Percentiles rank a stretch among this genome's conserved stretches.
Evolutionary conservation across 2,888 invertebrate genomes (phyloP).

Genomic region (Nowickia ferox): DNA sequence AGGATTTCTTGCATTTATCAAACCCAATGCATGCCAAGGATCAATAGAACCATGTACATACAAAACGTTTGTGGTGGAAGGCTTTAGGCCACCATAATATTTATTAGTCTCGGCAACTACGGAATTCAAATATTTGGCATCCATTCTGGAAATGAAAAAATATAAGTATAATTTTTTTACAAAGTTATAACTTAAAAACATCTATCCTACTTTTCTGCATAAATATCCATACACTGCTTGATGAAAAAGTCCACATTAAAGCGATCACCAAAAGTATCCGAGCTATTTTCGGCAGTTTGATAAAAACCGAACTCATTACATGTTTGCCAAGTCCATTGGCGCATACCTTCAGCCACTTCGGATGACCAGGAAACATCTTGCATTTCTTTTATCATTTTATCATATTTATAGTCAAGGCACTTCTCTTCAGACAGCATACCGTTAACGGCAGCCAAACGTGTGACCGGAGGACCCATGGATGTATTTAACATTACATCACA

Average conservation of each 20-base stretch:
- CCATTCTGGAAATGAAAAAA: conserved; percentile 84
- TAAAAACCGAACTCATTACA: conserved; percentile 98
- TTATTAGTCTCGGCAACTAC: conserved; percentile 89
- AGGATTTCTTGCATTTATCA: conserved; percentile 85
- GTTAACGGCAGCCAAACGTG: conserved; percentile 90
- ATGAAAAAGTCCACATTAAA: conserved; percentile 91
- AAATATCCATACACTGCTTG: conserved; percentile 92
- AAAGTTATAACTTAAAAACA: background rate
- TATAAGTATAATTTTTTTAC: background rate
- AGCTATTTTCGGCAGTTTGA: conserved; percentile 89
- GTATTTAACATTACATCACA: conserved; percentile 90
- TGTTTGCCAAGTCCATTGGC: conserved; percentile 97
- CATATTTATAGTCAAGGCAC: conserved; percentile 93
- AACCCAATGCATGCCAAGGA: conserved; percentile 93
- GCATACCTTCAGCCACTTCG: conserved; percentile 87
- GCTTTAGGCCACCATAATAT: conserved; percentile 90
- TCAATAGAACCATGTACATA: conserved; percentile 95
- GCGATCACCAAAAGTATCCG: conserved; percentile 87
- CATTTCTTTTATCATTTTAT: conserved; percentile 88
- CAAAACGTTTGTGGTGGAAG: conserved; percentile 89
- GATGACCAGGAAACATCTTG: conserved; percentile 88
- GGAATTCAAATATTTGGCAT: conserved; percentile 85
- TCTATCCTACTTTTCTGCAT: conserved; percentile 87
- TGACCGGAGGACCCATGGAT: conserved; percentile 85
- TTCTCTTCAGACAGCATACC: conserved; percentile 87